Base-by-base conservation (phyloP, 2,888 invertebrate genomes). In the Sympetrum striolatum region DNA sequence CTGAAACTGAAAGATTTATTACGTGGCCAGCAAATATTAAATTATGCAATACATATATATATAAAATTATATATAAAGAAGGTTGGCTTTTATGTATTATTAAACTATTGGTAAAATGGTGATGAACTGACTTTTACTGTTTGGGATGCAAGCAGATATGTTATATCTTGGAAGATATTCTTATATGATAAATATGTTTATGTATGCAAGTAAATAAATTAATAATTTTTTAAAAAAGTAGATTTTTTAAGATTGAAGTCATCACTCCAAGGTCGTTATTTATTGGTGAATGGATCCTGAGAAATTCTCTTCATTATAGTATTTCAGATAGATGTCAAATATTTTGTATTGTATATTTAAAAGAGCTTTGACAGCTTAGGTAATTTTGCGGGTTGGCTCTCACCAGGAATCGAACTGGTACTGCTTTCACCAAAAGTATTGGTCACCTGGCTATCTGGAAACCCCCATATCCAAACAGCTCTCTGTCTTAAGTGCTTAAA, bases 51-150 rank as follows among this genome's bases (percentile, higher is more conserved):
- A 60, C 86, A 14, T 86, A 86, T 86, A 86, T 86, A 60, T 86
- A 86, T 60, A 86, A 35, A 60, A 37, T 25, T 86, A 86, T 86
- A 86, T 73, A 73, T 73, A 14, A 60, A 60, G 60, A 86, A 60
- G 86, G 86, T 86, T 86, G 60, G 86, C 86, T 86, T 86, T 86
- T 86, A 86, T 86, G 86, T 86, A 86, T 86, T 86, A 86, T 86
- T 86, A 86, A 58, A 86, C 31, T 86, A 86, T 86, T 86, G 86
- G 86, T 86, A 64, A 86, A 86, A 58, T 86, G 86, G 86, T 86
- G 86, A 86, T 86, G 86, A 60, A 86, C 60, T 64, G 86, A 86
- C 86, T 86, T 82, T 86, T 86, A 86, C 86, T 86, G 86, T 86
- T 86, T 86, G 86, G 86, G 86, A 86, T 35, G 60, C 86, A 86